Conservation (phyloP, 2,113 vertebrate genomes). For the Sarotherodon lohbergeri region DNA sequence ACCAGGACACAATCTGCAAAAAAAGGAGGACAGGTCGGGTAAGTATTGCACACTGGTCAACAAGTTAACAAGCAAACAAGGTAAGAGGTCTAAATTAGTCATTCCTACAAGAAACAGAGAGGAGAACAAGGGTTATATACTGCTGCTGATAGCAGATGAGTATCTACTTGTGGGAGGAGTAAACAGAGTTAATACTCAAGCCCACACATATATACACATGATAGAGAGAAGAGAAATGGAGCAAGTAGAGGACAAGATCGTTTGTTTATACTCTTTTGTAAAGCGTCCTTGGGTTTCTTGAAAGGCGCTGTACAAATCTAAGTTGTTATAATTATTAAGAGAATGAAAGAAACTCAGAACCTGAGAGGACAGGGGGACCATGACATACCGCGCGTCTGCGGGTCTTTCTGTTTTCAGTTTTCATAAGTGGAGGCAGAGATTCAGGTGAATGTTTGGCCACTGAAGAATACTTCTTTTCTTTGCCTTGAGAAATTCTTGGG, state of each 20-base stretch:
- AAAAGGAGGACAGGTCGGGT: not conserved
- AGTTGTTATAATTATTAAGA: not conserved
- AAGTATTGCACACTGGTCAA: not conserved
- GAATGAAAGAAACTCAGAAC: not conserved
- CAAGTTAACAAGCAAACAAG: not conserved
- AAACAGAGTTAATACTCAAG: not conserved
- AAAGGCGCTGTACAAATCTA: not conserved
- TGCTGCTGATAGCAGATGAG: not conserved
- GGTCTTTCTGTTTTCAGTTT: not conserved
- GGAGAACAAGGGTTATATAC: not conserved
- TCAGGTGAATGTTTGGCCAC: not conserved
- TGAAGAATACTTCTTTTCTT: not conserved
- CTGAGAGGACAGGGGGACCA: not conserved
- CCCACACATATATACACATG: not conserved
- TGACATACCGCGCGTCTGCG: not conserved
- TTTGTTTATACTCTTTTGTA: not conserved
- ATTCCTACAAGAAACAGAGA: not conserved
- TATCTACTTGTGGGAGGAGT: not conserved
- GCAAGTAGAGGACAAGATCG: not conserved
- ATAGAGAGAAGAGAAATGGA: not conserved
- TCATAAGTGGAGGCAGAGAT: not conserved
- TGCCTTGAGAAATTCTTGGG: not conserved
- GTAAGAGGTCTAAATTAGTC: not conserved
- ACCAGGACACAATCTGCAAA: not conserved
- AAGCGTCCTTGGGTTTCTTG: not conserved